A percentile compares a stretch with the other conserved stretches of the same genome.
These are phyloP conservation scores for Eleutherodactylus coqui DNA, from an alignment of 2,797 vertebrate species.

Conservation along the genomic window DNA sequence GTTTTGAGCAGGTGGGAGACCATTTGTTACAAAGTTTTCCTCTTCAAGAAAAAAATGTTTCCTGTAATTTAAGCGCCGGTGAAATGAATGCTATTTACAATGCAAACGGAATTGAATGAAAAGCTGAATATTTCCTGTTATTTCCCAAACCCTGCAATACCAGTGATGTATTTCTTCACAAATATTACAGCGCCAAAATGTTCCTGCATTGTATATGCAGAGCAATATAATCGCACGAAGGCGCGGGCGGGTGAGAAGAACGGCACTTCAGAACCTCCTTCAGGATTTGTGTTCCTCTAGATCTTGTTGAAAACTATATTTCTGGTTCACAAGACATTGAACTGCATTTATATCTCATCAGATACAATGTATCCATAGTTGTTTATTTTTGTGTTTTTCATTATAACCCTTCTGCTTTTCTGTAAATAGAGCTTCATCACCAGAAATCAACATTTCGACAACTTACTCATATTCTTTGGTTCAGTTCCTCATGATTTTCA, in stretches of 20 bases:
- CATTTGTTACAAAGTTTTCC: conserved; percentile 25
- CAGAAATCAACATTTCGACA: too few relatives aligned
- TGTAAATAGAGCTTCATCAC: too few relatives aligned
- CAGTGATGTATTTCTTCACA: neutral
- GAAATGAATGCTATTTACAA: conserved; percentile 62
- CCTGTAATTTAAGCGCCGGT: conserved; percentile 50
- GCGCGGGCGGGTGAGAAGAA: neutral
- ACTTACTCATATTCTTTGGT: too few relatives aligned
- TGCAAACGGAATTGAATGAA: conserved; percentile 51
- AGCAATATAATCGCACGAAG: neutral
- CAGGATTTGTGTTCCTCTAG: neutral
- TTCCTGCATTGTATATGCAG: conserved; percentile 43
- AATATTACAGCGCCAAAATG: neutral
- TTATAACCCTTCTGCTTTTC: too few relatives aligned
- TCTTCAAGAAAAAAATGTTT: conserved; percentile 49
- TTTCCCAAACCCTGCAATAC: conserved; percentile 30
- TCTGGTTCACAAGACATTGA: neutral
- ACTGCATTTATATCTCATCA: neutral
- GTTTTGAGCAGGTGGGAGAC: neutral
- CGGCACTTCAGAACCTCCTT: neutral
- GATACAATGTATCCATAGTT: neutral
- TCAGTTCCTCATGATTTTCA: too few relatives aligned
- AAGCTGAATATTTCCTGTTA: conserved; percentile 55
- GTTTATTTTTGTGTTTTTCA: too few relatives aligned
- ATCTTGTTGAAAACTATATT: neutral